These are phyloP conservation scores for Cirrhinus molitorella DNA, from an alignment of 2,797 vertebrate species.

Conservation along the genomic window DNA sequence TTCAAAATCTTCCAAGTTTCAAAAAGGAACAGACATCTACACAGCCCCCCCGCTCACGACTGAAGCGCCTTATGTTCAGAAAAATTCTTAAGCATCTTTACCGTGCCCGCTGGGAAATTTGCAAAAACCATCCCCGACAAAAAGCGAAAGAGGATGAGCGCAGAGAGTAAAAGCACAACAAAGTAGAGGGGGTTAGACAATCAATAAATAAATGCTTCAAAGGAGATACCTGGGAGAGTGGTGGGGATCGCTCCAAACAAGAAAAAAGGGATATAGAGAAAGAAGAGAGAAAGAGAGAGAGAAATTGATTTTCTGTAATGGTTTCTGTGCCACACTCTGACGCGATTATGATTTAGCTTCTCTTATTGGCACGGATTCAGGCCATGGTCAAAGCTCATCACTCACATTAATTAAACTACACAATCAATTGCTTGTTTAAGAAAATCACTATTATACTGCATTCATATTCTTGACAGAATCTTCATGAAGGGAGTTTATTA, in stretches of 20 bases:
- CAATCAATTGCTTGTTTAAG: conserved; percentile 56
- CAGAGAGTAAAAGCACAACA: conserved; percentile 50
- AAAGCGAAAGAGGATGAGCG: conserved; percentile 51
- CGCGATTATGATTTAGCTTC: conserved; percentile 44
- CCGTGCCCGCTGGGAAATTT: conserved; percentile 34
- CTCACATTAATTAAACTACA: conserved; percentile 56
- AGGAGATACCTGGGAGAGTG: conserved; percentile 58
- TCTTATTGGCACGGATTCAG: conserved; percentile 48
- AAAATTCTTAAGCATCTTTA: conserved; percentile 27
- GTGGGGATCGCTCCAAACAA: conserved; percentile 56
- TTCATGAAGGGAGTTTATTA: conserved; percentile 46
- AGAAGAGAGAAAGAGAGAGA: conserved; percentile 49
- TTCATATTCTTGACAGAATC: conserved; percentile 41
- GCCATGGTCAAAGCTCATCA: conserved; percentile 46
- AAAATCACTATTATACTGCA: conserved; percentile 39
- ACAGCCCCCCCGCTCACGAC: neutral
- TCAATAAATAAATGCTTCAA: conserved; percentile 69
- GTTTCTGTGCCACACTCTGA: conserved; percentile 45
- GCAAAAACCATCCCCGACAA: conserved; percentile 55
- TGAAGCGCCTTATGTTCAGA: conserved; percentile 17
- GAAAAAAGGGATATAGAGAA: conserved; percentile 24
- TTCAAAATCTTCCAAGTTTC: conserved; percentile 25
- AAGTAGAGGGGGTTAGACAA: conserved; percentile 55
- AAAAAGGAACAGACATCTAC: conserved; percentile 29
- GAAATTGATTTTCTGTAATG: conserved; percentile 66